Evolutionary conservation across 2,113 vertebrate species (phyloP).

Genomic region (Aythya baeri): DNA sequence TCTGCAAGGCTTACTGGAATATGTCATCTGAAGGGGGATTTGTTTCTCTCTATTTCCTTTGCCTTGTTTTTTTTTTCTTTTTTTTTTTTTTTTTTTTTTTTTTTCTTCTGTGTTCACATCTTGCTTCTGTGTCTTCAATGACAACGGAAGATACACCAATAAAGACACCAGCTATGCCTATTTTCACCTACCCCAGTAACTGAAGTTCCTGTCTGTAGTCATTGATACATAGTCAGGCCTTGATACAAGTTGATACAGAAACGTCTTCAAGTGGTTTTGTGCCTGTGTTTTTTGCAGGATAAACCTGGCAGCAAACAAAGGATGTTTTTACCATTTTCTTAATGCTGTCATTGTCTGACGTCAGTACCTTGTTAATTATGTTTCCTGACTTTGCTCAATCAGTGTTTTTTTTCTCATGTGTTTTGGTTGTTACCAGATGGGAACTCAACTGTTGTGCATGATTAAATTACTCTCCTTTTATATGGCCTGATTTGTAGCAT

Average conservation of each 20-base stretch:
- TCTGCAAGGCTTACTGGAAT: background rate
- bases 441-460: background rate
- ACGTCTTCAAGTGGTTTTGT: background rate
- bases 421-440: conserved; percentile 29
- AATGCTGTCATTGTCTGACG: background rate
- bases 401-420: background rate
- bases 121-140: background rate
- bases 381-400: conserved; percentile 10
- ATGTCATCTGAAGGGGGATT: rapidly evolving
- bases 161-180: background rate
- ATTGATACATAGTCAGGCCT: background rate
- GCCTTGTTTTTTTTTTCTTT: too few relatives aligned
- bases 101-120: background rate
- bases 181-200: background rate
- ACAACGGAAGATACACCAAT: background rate
- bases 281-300: background rate
- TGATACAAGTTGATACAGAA: background rate
- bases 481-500: background rate
- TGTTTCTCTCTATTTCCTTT: too few relatives aligned
- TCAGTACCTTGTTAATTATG: background rate
- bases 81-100: background rate
- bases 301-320: background rate
- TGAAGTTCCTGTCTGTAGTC: background rate
- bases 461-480: conserved; percentile 1
- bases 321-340: conserved; percentile 42